phyloP scores from a whole-genome alignment of 2,888 invertebrate genomes.

The Ennomos quercinarius region DNA sequence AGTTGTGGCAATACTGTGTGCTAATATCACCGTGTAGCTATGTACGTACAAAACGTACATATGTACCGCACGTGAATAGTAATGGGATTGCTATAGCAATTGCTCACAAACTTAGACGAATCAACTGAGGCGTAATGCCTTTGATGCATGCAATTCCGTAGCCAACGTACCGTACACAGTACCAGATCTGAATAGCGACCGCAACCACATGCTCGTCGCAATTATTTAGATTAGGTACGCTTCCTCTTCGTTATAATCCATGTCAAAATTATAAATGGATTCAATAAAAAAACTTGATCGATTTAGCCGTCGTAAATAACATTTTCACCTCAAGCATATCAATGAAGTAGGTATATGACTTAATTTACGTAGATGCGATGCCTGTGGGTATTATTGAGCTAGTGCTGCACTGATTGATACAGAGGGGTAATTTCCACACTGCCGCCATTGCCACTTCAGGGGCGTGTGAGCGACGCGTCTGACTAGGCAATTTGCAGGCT shows the following conservation, averaged over 20 bases:
- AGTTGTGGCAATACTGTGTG: constrained; percentile 72
- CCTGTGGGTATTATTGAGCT: constrained; percentile 22
- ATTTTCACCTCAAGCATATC: constrained; percentile 38
- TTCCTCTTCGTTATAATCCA: constrained; percentile 24
- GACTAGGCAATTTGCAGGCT: constrained; percentile 42
- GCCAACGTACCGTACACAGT: constrained; percentile 42
- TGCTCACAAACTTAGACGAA: constrained; percentile 73
- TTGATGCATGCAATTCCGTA: constrained; percentile 65
- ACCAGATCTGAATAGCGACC: constrained; percentile 44
- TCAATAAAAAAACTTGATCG: constrained; percentile 26
- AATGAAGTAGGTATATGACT: constrained; percentile 35
- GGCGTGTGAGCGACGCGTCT: constrained; percentile 37
- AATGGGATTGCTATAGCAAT: constrained; percentile 71
- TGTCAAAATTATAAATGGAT: constrained; percentile 21
- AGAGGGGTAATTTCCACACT: constrained; percentile 33
- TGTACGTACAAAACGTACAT: constrained; percentile 46
- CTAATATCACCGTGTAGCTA: constrained; percentile 61
- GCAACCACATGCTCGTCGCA: constrained; percentile 24
- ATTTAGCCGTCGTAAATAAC: constrained; percentile 32
- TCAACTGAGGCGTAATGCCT: constrained; percentile 69
- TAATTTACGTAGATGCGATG: constrained; percentile 32
- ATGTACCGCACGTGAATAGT: constrained; percentile 66
- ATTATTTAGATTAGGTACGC: constrained; percentile 37
- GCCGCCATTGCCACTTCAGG: constrained; percentile 34
- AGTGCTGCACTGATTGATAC: constrained; percentile 36